Evolutionary conservation across 2,888 invertebrate species (phyloP).

Genomic region (Trissoscelio sp.): DNA sequence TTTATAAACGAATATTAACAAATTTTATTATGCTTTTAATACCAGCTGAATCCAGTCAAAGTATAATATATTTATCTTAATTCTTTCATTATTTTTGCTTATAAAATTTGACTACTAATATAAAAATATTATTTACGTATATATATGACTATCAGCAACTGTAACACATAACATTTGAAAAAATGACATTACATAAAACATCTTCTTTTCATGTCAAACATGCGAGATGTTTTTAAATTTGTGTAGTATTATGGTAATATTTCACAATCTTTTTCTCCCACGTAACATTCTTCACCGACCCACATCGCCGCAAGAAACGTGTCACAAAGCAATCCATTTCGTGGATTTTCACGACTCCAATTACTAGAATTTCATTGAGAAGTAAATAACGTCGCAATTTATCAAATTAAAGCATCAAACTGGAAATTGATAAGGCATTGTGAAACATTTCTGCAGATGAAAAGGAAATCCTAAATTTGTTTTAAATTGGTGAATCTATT

Average conservation of each 20-base stretch:
- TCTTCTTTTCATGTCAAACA: slow-evolving; percentile 41
- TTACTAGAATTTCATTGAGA: slow-evolving; percentile 51
- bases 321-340: slow-evolving; percentile 55
- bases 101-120: no score
- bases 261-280: slow-evolving; percentile 46
- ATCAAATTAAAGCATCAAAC: slow-evolving; percentile 48
- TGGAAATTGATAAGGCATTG: slow-evolving; percentile 46
- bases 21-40: no score
- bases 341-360: slow-evolving; percentile 42
- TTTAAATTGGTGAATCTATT: slow-evolving; percentile 4
- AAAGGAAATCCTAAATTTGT: slow-evolving; percentile 3
- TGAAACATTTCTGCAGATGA: slow-evolving; percentile 27
- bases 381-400: slow-evolving; percentile 47
- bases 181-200: slow-evolving; percentile 39
- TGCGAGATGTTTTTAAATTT: slow-evolving; percentile 48
- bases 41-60: no score
- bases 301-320: slow-evolving; percentile 48
- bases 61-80: no score
- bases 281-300: slow-evolving; percentile 37
- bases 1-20: no score
- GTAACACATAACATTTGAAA: slow-evolving; percentile 8
- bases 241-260: slow-evolving; percentile 49
- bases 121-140: no score
- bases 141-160: not conserved
- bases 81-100: no score